phyloP scores from a whole-genome alignment of 2,888 invertebrate genomes.

The Hoplodrina ambigua region DNA sequence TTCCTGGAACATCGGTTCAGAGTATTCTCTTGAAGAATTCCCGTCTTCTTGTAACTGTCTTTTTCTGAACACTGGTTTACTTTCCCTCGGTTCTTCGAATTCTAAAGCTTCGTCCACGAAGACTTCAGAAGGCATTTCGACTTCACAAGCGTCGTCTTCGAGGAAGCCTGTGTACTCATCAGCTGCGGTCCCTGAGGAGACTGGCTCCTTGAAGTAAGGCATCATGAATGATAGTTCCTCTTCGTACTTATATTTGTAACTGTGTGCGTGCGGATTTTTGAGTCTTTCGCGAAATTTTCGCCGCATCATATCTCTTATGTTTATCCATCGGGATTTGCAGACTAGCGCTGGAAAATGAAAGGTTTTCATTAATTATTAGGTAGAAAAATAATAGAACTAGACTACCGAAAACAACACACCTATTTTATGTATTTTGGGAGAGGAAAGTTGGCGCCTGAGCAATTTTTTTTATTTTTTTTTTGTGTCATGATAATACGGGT shows the following conservation, averaged over 20 bases:
- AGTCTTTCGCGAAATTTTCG: conserved; percentile 77
- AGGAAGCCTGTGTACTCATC: conserved; percentile 75
- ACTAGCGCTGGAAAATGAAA: conserved; percentile 72
- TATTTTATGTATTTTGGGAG: too few relatives aligned
- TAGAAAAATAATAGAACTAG: too few relatives aligned
- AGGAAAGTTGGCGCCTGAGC: not conserved
- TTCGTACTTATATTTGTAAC: conserved; percentile 84
- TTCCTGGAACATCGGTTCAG: conserved; percentile 69
- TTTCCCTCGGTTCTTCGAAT: conserved; percentile 73
- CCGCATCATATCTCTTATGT: conserved; percentile 85
- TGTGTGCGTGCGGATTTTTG: conserved; percentile 72
- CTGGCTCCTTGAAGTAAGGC: conserved; percentile 77
- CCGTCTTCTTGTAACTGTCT: conserved; percentile 57
- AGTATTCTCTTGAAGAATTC: conserved; percentile 48
- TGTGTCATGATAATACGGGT: too few relatives aligned
- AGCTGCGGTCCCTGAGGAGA: conserved; percentile 33
- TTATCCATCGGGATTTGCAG: conserved; percentile 84
- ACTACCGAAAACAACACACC: not conserved
- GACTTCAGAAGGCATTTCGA: conserved; percentile 73
- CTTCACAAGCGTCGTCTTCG: conserved; percentile 70
- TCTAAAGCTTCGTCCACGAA: conserved; percentile 69
- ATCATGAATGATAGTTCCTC: conserved; percentile 81
- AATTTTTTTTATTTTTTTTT: too few relatives aligned
- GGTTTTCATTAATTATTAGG: not conserved
- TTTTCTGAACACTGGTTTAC: conserved; percentile 70